Evolutionary conservation across 2,888 invertebrate species (phyloP).

Genomic region (Eutolmus rufibarbis): DNA sequence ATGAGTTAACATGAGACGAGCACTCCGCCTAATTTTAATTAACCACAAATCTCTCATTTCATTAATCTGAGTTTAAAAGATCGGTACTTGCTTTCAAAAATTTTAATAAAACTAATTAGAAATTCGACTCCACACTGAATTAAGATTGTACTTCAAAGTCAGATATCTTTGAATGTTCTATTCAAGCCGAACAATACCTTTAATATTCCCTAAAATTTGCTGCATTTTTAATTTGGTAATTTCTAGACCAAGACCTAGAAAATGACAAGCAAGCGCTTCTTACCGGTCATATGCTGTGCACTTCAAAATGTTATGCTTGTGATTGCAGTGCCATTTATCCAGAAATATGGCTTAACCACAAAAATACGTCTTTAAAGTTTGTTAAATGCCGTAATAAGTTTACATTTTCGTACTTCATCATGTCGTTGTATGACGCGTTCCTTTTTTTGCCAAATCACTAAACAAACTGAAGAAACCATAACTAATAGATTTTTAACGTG

Average conservation of each 20-base stretch:
- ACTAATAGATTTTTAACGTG: neutral
- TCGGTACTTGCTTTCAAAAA: neutral
- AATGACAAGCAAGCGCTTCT: neutral
- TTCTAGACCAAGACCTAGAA: neutral
- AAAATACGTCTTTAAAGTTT: neutral
- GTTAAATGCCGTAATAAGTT: neutral
- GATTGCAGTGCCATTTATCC: neutral
- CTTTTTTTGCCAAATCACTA: neutral
- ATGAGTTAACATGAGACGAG: too few relatives aligned
- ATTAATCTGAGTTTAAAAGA: neutral
- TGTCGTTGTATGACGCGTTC: neutral
- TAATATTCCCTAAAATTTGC: too few relatives aligned
- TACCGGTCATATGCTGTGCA: too few relatives aligned
- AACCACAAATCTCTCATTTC: neutral
- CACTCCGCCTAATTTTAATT: neutral
- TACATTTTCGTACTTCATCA: neutral
- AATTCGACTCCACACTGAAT: neutral
- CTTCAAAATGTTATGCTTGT: neutral
- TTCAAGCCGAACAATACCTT: neutral
- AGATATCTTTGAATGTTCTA: too few relatives aligned
- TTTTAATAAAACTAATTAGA: neutral
- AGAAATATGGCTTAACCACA: neutral
- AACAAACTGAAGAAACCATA: neutral
- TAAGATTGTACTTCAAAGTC: too few relatives aligned
- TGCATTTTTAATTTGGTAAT: neutral